Base-by-base conservation (phyloP, 2,888 invertebrate genomes). In the Pediacus dermestoides region DNA sequence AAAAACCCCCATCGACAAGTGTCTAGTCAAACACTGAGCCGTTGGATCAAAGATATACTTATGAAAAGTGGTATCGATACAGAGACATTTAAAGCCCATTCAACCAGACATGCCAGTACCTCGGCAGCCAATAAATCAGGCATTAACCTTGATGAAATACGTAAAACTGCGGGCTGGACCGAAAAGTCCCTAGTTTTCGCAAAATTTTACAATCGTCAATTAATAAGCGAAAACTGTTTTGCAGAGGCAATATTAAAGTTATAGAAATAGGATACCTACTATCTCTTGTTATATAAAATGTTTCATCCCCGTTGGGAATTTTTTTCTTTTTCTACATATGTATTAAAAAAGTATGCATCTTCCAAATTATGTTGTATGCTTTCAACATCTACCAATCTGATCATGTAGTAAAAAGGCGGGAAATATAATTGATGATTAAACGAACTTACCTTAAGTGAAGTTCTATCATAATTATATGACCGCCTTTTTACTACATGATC, bases 21-120 rank as follows among this genome's bases (percentile, higher is more conserved):
- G 1, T 15, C 44, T 14, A 39, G 34, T 1, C 48, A 52, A 28
- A 51, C 50, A 0, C 13, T 52, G 21, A 40, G 42, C 34, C 34
- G 52, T 1, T 57, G 50, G 57, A 43, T 53, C 9, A 55, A 55
- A 37, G 16, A 34, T 10, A 46, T 37, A 1, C 25, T 55, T 9
- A 11, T 4, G 10, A 16, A 53, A 42, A 42, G 46, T 34, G 49
- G 49, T 9, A 36, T 56, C 15, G 42, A 52, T 33, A 52, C 48
- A 3, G 9, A 11, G 2, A 16, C 34, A 2, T 53, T 46, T 35
- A 37, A 34, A 25, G 42, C 50, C 6, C 50, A 54, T 16, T 31
- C 38, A 16, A 47, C 42, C 7, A 36, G 52, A 16, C 58, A 58
- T 31, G 51, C 50, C 1, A 37, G 42, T 4, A 54, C 53, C 3